A percentile compares a stretch with the other conserved stretches of the same genome.
Conservation (phyloP, 1,140 invertebrate genomes). For the Pygmarrhopalites habei region DNA sequence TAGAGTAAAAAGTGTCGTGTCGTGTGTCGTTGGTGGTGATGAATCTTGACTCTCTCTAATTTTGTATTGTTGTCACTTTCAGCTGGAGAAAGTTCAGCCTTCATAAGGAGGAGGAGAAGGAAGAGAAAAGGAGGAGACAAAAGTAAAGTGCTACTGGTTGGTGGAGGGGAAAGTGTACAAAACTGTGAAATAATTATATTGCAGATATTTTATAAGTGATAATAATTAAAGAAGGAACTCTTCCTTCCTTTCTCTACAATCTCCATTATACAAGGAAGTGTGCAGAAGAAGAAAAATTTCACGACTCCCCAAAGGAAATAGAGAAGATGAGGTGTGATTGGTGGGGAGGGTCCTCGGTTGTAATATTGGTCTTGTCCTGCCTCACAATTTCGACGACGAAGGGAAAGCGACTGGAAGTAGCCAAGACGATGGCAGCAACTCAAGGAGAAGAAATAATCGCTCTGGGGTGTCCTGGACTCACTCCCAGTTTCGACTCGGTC, state of each 20-base stretch:
- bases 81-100: background rate
- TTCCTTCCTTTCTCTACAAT: no score
- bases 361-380: background rate
- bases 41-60: background rate
- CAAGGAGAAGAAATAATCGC: slow-evolving; percentile 3
- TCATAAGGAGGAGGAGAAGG: background rate
- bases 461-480: slow-evolving; percentile 1
- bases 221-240: background rate
- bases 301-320: background rate
- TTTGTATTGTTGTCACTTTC: slow-evolving; percentile 8
- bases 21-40: no score
- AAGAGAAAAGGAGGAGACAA: background rate
- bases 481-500: slow-evolving; percentile 11
- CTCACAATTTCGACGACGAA: background rate
- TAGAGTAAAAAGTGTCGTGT: no score
- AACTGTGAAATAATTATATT: background rate
- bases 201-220: background rate
- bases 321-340: background rate
- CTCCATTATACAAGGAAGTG: background rate
- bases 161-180: background rate
- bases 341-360: background rate
- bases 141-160: background rate
- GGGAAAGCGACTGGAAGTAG: background rate
- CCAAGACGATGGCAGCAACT: background rate
- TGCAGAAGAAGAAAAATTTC: background rate